Percentiles rank a stretch among this genome's conserved stretches.
Conservation (phyloP, 1,140 invertebrate species). For the Conus ventricosus region DNA sequence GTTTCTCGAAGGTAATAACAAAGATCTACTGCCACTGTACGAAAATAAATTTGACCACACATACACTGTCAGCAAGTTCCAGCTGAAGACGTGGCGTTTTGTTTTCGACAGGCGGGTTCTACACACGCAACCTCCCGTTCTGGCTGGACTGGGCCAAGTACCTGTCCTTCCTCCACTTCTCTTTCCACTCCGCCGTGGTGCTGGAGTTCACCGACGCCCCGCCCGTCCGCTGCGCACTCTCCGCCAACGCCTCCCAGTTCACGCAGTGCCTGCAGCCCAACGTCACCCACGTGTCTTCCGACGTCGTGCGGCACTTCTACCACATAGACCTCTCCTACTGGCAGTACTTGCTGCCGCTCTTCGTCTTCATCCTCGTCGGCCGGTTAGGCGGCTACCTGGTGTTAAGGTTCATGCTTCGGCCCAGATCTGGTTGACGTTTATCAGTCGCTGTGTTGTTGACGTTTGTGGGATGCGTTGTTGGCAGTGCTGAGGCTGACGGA, state of each 20-base stretch:
- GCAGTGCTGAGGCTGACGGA: no score
- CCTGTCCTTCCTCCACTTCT: slow-evolving; percentile 86
- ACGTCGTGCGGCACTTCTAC: slow-evolving; percentile 41
- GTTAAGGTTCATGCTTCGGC: slow-evolving; percentile 48
- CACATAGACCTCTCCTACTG: slow-evolving; percentile 45
- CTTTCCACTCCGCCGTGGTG: slow-evolving; percentile 91
- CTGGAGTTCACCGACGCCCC: slow-evolving; percentile 86
- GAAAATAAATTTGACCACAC: no score
- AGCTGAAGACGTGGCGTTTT: no score
- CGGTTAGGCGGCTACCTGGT: slow-evolving; percentile 54
- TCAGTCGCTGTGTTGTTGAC: no score
- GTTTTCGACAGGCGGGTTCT: slow-evolving; percentile 79
- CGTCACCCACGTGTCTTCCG: slow-evolving; percentile 42
- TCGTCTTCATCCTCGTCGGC: slow-evolving; percentile 51
- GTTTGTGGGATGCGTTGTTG: no score
- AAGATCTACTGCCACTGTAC: no score
- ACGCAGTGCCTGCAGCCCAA: slow-evolving; percentile 37
- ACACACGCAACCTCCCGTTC: slow-evolving; percentile 85
- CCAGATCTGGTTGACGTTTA: slow-evolving; percentile 10
- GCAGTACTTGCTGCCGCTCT: slow-evolving; percentile 53
- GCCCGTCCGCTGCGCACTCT: slow-evolving; percentile 75
- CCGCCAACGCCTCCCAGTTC: slow-evolving; percentile 46
- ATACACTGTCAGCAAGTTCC: no score
- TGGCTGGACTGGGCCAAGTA: slow-evolving; percentile 89
- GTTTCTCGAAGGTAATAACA: no score